Conservation (phyloP, 2,797 vertebrate genomes). For the Esox masquinongy region DNA sequence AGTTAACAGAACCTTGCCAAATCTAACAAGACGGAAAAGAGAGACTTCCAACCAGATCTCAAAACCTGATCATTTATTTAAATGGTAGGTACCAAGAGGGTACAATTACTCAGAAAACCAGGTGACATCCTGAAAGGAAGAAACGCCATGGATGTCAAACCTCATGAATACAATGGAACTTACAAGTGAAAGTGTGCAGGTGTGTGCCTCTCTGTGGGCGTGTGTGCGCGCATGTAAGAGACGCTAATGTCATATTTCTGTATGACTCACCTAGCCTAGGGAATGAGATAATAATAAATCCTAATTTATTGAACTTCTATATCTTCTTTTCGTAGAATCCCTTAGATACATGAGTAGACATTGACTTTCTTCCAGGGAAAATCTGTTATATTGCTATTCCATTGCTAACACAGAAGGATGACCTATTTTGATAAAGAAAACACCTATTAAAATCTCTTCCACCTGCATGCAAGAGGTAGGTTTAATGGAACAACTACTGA, state of each 20-base stretch:
- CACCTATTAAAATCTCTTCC: conserved; percentile 2
- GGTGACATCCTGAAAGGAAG: background rate
- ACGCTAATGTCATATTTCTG: background rate
- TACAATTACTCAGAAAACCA: conserved; percentile 12
- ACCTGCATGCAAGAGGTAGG: background rate
- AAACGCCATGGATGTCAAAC: background rate
- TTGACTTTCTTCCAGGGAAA: background rate
- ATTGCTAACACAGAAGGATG: background rate
- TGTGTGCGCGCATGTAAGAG: no score
- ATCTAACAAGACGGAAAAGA: background rate
- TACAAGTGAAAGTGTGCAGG: background rate
- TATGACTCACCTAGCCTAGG: background rate
- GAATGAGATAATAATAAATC: no score
- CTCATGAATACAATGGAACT: no score
- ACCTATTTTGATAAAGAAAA: background rate
- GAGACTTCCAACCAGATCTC: background rate
- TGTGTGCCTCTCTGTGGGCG: background rate
- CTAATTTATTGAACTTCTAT: no score
- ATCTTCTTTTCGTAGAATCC: no score
- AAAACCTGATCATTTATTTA: background rate
- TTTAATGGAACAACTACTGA: background rate
- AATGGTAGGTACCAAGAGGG: background rate
- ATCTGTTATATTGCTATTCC: background rate
- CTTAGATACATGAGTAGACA: no score
- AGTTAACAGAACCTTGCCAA: background rate